Percentiles rank a stretch among this genome's conserved stretches.
Conservation (phyloP, 2,797 vertebrate genomes). For the Liparis tanakae region DNA sequence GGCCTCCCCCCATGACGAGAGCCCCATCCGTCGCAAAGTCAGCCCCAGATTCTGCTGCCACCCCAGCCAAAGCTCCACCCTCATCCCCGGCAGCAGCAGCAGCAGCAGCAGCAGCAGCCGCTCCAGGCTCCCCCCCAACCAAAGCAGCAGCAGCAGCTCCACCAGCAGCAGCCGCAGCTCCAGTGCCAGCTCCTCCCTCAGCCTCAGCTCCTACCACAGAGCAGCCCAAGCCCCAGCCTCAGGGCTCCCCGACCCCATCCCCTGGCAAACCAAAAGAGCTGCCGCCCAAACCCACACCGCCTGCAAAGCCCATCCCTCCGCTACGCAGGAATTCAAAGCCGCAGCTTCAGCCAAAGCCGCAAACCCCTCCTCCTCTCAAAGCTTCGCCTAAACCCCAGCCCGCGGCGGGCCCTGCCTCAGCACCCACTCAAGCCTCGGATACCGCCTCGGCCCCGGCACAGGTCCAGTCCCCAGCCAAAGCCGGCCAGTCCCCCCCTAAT, state of each 20-base stretch:
- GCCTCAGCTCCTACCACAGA: constrained; percentile 85
- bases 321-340: constrained; percentile 85
- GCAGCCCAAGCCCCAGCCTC: constrained; percentile 86
- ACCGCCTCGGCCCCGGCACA: constrained; percentile 62
- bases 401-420: constrained; percentile 46
- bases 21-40: constrained; percentile 72
- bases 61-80: constrained; percentile 57
- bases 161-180: constrained; percentile 6
- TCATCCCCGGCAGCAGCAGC: constrained; percentile 60
- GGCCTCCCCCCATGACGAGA: constrained; percentile 79
- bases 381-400: constrained; percentile 68
- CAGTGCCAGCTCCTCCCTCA: constrained; percentile 32
- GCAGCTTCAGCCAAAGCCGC: constrained; percentile 84
- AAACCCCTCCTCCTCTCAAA: constrained; percentile 79
- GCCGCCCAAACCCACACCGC: constrained; percentile 83
- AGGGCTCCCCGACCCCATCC: constrained; percentile 81
- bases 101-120: constrained; percentile 8
- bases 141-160: not conserved
- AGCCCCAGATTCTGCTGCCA: constrained; percentile 54
- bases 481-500: constrained; percentile 72
- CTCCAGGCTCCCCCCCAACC: constrained; percentile 6
- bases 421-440: constrained; percentile 55
- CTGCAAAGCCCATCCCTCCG: constrained; percentile 84
- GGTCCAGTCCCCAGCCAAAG: constrained; percentile 72
- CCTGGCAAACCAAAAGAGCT: constrained; percentile 85